phyloP scores from a whole-genome alignment of 2,113 vertebrate species.

The Phoenicopterus ruber region DNA sequence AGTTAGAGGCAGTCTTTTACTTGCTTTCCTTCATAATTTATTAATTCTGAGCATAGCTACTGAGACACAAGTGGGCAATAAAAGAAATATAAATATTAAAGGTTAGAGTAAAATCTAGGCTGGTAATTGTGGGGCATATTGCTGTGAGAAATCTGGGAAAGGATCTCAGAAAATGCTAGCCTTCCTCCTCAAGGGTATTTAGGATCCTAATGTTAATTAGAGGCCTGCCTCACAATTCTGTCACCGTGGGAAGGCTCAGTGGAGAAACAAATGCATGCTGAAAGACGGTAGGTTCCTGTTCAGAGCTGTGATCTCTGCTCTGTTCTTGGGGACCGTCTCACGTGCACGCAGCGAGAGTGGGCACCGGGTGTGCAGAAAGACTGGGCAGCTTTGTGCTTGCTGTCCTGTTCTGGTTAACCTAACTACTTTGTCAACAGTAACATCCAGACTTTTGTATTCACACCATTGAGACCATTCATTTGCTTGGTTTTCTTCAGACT shows the following conservation, averaged over 20 bases:
- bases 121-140: neutral
- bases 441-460: neutral
- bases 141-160: neutral
- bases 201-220: neutral
- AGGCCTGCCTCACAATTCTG: neutral
- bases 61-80: neutral
- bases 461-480: neutral
- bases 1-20: neutral
- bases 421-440: neutral
- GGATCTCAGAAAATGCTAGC: neutral
- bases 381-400: neutral
- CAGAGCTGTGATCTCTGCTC: neutral
- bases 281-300: neutral
- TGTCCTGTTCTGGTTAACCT: neutral
- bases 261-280: neutral
- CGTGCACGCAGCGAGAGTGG: accelerated
- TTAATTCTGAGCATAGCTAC: constrained; percentile 6
- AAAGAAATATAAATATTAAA: constrained; percentile 11
- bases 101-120: neutral
- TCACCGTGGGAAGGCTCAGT: neutral
- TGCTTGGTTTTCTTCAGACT: neutral
- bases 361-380: neutral
- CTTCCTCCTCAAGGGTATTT: neutral
- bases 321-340: neutral
- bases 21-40: constrained; percentile 7